Percentiles rank a stretch among this genome's conserved stretches.
Evolutionary conservation across 2,888 invertebrate species (phyloP).

Genomic region (Arctia plantaginis): DNA sequence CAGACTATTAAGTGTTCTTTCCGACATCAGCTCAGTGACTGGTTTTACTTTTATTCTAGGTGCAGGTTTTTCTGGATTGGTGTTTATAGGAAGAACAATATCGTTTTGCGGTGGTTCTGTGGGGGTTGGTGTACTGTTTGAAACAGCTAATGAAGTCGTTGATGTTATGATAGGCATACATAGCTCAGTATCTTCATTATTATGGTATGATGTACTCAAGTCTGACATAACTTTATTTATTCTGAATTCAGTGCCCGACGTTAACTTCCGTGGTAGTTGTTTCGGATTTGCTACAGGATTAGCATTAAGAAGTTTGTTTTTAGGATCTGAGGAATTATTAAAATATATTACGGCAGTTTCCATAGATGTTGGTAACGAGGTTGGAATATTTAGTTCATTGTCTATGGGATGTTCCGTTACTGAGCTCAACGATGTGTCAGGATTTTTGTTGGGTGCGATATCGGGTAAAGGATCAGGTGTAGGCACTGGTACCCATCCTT

Average conservation of each 20-base stretch:
- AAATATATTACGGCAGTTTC: conserved; percentile 32
- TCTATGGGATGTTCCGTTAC: not conserved
- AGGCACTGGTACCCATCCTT: conserved; percentile 52
- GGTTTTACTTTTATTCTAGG: conserved; percentile 80
- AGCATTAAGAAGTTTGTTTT: conserved; percentile 58
- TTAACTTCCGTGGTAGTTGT: conserved; percentile 66
- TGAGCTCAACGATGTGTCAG: conserved; percentile 2
- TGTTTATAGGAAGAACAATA: not conserved
- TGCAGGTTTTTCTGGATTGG: conserved; percentile 20
- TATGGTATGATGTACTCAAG: conserved; percentile 9
- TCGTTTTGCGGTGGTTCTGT: conserved; percentile 23
- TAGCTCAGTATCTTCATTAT: conserved; percentile 31
- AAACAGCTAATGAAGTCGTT: conserved; percentile 67
- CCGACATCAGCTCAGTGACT: conserved; percentile 73
- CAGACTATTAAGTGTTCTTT: conserved; percentile 52
- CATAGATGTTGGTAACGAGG: not conserved
- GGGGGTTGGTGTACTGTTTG: conserved; percentile 18
- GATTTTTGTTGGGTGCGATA: too few species aligned
- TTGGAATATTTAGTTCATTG: not conserved
- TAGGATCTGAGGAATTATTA: conserved; percentile 32
- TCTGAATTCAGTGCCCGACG: conserved; percentile 30
- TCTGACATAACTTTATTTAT: conserved; percentile 21
- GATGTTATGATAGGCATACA: conserved; percentile 73
- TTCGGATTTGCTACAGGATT: conserved; percentile 79
- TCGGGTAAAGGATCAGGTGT: not conserved